A percentile compares a stretch with the other conserved stretches of the same genome.
phyloP scores from a whole-genome alignment of 2,888 invertebrate genomes.

The Ellobium chinense region DNA sequence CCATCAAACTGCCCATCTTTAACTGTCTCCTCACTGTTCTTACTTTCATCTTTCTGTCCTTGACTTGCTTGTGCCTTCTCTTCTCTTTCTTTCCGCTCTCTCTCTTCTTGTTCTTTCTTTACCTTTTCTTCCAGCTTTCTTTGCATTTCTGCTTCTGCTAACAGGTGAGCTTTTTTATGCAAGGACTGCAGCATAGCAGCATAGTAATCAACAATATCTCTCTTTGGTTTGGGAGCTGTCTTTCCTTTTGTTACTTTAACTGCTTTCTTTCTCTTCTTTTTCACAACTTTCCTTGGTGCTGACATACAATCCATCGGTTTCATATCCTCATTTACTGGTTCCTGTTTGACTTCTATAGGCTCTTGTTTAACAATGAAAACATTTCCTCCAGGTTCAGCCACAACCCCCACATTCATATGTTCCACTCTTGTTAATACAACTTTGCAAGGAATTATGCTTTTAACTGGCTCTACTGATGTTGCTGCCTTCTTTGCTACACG shows the following conservation, averaged over 20 bases:
- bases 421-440: constrained; percentile 15
- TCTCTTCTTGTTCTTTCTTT: no score
- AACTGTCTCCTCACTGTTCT: not conserved
- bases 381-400: not conserved
- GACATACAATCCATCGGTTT: no score
- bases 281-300: not conserved
- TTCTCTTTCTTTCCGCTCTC: no score
- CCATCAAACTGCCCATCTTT: no score
- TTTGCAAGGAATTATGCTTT: not conserved
- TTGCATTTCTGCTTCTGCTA: constrained; percentile 31
- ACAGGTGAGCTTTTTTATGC: constrained; percentile 37
- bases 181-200: constrained; percentile 30
- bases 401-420: not conserved
- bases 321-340: not conserved
- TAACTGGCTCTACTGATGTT: not conserved
- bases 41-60: not conserved
- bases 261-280: constrained; percentile 22
- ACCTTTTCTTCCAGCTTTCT: constrained; percentile 5
- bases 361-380: not conserved
- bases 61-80: not conserved
- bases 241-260: not conserved
- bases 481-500: not conserved
- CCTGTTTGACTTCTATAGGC: not conserved
- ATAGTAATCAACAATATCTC: constrained; percentile 42
- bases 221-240: not conserved